These are phyloP conservation scores for Colostygia pectinataria DNA, from an alignment of 2,888 invertebrate species.

Conservation along the genomic window DNA sequence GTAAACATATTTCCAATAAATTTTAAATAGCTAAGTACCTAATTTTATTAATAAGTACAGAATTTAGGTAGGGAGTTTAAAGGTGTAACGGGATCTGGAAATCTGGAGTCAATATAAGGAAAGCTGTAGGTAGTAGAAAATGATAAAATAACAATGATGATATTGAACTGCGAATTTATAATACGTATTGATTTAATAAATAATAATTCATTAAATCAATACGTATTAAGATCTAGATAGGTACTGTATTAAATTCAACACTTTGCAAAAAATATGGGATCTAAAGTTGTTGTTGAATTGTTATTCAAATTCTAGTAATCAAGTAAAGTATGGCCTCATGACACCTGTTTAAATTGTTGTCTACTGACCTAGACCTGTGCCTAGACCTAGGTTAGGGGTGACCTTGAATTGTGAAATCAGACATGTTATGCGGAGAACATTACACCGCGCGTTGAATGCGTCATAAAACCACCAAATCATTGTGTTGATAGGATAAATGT, in stretches of 20 bases:
- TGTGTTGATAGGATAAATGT: not conserved
- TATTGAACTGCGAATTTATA: not conserved
- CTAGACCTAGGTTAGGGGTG: constrained; percentile 31
- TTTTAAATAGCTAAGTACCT: no score
- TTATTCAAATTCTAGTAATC: constrained; percentile 15
- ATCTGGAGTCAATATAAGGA: not conserved
- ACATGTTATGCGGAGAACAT: constrained; percentile 29
- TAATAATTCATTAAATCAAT: no score
- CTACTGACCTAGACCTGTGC: constrained; percentile 31
- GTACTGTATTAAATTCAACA: not conserved
- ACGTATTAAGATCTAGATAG: no score
- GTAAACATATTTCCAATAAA: no score
- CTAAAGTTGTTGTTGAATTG: not conserved
- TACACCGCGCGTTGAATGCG: constrained; percentile 23
- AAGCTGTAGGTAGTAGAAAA: not conserved
- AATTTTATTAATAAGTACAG: no score
- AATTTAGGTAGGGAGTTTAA: no score
- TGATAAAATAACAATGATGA: not conserved
- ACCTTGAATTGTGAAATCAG: constrained; percentile 30
- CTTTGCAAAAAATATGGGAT: not conserved
- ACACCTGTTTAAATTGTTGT: constrained; percentile 18
- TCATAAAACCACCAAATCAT: constrained; percentile 1
- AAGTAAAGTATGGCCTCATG: constrained; percentile 14
- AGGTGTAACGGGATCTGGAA: not conserved
- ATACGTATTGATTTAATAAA: no score